Percentiles rank a stretch among this genome's conserved stretches.
These are phyloP conservation scores for Clarias macrocephalus DNA, from an alignment of 2,113 vertebrate species.

Conservation along the genomic window DNA sequence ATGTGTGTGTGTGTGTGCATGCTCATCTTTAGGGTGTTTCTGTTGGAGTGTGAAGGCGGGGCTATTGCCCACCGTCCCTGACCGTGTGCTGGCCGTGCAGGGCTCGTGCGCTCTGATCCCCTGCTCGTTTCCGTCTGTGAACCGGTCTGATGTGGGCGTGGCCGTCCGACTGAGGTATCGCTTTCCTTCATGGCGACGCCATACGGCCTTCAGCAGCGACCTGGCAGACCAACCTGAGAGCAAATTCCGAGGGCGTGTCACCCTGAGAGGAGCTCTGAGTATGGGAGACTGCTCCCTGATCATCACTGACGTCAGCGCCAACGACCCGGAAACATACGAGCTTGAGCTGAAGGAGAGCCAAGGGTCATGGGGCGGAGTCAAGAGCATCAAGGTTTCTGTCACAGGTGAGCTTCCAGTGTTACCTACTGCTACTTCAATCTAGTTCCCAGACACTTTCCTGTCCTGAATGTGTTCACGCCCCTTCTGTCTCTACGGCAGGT, in stretches of 20 bases:
- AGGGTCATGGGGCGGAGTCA: conserved; percentile 61
- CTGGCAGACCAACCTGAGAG: background rate
- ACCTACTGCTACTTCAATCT: background rate
- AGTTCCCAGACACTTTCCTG: background rate
- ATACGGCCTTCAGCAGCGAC: conserved; percentile 64
- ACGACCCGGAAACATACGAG: conserved; percentile 63
- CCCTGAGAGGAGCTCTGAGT: conserved; percentile 59
- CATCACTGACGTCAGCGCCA: conserved; percentile 58
- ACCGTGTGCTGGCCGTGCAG: conserved; percentile 59
- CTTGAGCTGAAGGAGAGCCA: conserved; percentile 61
- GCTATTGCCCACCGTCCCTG: conserved; percentile 58
- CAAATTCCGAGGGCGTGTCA: conserved; percentile 32
- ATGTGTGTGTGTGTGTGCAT: background rate
- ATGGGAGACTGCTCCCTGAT: conserved; percentile 74
- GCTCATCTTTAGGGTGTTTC: conserved; percentile 46
- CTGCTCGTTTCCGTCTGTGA: conserved; percentile 67
- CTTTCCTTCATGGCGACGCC: conserved; percentile 23
- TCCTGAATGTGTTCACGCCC: background rate
- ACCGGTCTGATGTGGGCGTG: conserved; percentile 34
- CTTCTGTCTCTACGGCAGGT: conserved; percentile 54
- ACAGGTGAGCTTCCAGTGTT: conserved; percentile 58
- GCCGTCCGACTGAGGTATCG: conserved; percentile 60
- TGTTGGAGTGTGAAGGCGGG: conserved; percentile 51
- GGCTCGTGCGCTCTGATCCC: conserved; percentile 76
- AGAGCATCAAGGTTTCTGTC: conserved; percentile 55